Percentiles rank a stretch among this genome's conserved stretches.
Evolutionary conservation across 2,888 invertebrate genomes (phyloP).

Genomic region (Pegoplata infirma): DNA sequence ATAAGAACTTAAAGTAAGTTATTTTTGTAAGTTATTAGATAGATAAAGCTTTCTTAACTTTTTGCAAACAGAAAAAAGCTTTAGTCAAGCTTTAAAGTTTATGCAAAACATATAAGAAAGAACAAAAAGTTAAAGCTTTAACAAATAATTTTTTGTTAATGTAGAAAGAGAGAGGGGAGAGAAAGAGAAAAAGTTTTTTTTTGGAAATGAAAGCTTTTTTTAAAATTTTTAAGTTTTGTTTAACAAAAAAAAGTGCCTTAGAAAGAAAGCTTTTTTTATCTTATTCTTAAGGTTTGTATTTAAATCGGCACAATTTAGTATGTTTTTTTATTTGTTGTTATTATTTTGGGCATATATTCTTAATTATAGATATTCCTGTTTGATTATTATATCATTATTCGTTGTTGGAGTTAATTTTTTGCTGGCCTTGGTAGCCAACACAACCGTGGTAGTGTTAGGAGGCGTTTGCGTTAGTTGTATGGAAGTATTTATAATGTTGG

Average conservation of each 20-base stretch:
- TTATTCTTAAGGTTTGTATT: slow-evolving; percentile 8
- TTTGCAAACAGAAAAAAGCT: slow-evolving; percentile 5
- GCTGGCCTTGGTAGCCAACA: slow-evolving; percentile 73
- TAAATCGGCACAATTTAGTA: slow-evolving; percentile 52
- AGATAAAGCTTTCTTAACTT: not conserved
- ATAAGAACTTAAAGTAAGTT: not conserved
- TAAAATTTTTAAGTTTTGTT: not conserved
- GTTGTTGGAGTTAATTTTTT: slow-evolving; percentile 74
- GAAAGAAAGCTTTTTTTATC: slow-evolving; percentile 26
- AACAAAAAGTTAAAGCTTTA: not conserved
- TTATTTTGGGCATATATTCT: slow-evolving; percentile 28
- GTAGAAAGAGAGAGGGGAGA: not conserved
- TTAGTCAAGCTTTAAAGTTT: slow-evolving; percentile 34
- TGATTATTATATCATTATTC: slow-evolving; percentile 75
- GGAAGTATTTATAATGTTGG: slow-evolving; percentile 48
- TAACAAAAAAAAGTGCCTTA: slow-evolving; percentile 20
- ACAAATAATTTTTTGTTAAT: not conserved
- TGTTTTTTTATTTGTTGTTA: slow-evolving; percentile 12
- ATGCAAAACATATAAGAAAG: not conserved
- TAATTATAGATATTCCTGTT: slow-evolving; percentile 69
- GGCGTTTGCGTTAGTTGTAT: slow-evolving; percentile 51
- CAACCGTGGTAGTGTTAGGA: slow-evolving; percentile 61
- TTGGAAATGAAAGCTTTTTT: not conserved
- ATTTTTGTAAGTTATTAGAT: not conserved
- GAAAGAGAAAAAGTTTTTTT: not conserved